These are phyloP conservation scores for Xenopus borealis DNA, from an alignment of 2,113 vertebrate genomes.

Conservation along the genomic window DNA sequence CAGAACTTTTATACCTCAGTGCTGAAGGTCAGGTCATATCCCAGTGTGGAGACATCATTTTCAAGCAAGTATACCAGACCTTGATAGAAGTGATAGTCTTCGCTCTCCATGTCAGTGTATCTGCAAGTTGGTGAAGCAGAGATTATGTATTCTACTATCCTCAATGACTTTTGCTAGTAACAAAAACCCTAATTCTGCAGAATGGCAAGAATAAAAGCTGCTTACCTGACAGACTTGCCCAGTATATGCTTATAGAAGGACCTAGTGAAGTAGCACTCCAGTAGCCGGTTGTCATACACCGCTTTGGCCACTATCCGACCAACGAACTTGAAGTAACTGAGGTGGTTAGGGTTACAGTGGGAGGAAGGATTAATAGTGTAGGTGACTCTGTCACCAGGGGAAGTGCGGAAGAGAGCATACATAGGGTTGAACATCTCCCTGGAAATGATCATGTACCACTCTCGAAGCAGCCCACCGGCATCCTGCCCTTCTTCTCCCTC, in stretches of 20 bases:
- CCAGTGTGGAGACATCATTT: conserved; percentile 92
- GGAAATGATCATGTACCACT: conserved; percentile 99
- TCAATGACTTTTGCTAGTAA: too few relatives aligned
- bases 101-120: conserved; percentile 97
- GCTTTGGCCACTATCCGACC: conserved; percentile 97
- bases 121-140: conserved; percentile 54
- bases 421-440: conserved; percentile 98
- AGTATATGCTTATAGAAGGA: conserved; percentile 98
- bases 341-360: conserved; percentile 97
- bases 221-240: conserved; percentile 90
- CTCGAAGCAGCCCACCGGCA: conserved; percentile 88
- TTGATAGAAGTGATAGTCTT: conserved; percentile 97
- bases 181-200: too few relatives aligned
- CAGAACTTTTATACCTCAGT: conserved; percentile 74
- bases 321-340: conserved; percentile 98
- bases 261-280: conserved; percentile 95
- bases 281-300: conserved; percentile 92
- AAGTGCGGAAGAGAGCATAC: conserved; percentile 96
- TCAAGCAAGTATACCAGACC: conserved; percentile 92
- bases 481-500: conserved; percentile 97
- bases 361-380: conserved; percentile 98
- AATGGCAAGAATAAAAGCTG: too few relatives aligned
- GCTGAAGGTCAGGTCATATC: conserved; percentile 96
- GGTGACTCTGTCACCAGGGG: conserved; percentile 92
- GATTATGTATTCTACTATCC: too few relatives aligned